phyloP scores from a whole-genome alignment of 1,140 invertebrate species.

The Metaphire vulgaris region DNA sequence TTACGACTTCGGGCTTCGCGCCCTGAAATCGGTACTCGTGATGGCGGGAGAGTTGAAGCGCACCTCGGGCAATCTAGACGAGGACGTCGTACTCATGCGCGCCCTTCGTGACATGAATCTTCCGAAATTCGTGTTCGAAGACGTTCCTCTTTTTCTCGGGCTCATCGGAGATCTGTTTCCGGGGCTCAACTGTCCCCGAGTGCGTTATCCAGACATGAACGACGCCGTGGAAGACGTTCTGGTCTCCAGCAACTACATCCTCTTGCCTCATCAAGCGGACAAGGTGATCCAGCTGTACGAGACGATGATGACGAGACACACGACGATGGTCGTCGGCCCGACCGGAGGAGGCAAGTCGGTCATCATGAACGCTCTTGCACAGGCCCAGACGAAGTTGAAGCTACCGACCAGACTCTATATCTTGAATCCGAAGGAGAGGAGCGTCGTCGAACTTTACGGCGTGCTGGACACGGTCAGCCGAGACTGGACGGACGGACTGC shows the following conservation, averaged over 20 bases:
- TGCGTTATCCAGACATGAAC: conserved; percentile 75
- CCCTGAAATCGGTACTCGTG: conserved; percentile 75
- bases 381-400: conserved; percentile 67
- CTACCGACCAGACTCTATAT: conserved; percentile 68
- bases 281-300: conserved; percentile 85
- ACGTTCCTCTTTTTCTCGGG: conserved; percentile 78
- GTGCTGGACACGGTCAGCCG: conserved; percentile 71
- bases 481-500: conserved; percentile 84
- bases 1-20: conserved; percentile 86
- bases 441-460: conserved; percentile 83
- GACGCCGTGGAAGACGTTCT: conserved; percentile 66
- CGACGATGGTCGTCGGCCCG: conserved; percentile 81
- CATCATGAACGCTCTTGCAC: conserved; percentile 70
- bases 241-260: conserved; percentile 61
- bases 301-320: conserved; percentile 86
- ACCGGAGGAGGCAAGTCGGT: conserved; percentile 86
- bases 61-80: conserved; percentile 65
- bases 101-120: conserved; percentile 83
- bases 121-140: conserved; percentile 84
- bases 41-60: conserved; percentile 81
- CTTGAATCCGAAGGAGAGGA: conserved; percentile 72
- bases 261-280: conserved; percentile 72
- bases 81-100: conserved; percentile 77
- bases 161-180: conserved; percentile 83
- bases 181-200: conserved; percentile 73